Percentiles rank a stretch among this genome's conserved stretches.
Evolutionary conservation across 1,140 invertebrate genomes (phyloP).

Genomic region (Zaprionus lachaisei): DNA sequence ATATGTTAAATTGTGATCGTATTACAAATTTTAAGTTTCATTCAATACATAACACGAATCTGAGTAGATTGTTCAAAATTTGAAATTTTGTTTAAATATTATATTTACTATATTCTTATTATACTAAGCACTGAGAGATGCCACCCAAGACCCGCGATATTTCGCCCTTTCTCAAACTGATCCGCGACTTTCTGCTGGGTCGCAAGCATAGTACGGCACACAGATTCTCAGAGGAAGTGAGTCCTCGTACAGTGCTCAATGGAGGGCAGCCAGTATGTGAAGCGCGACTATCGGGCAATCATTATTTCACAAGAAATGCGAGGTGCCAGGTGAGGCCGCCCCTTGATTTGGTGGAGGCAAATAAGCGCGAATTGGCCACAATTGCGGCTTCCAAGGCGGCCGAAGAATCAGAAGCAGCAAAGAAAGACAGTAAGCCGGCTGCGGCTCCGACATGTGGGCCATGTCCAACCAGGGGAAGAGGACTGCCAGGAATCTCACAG

Average conservation of each 20-base stretch:
- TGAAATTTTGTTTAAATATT: neutral
- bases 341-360: constrained; percentile 46
- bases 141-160: constrained; percentile 59
- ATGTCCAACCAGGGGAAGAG: neutral
- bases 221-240: constrained; percentile 43
- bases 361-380: constrained; percentile 5
- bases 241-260: constrained; percentile 16
- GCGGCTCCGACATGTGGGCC: neutral
- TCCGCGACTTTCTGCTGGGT: constrained; percentile 66
- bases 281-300: constrained; percentile 18
- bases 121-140: constrained; percentile 6
- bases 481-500: neutral
- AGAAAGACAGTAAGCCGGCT: neutral
- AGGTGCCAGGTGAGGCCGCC: constrained; percentile 31
- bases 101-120: neutral
- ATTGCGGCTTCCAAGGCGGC: neutral
- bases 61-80: neutral
- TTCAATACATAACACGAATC: neutral
- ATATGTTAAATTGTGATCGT: neutral
- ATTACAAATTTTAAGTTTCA: neutral
- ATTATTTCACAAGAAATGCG: constrained; percentile 53
- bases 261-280: neutral
- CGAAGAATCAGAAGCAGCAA: neutral
- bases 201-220: constrained; percentile 43
- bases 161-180: constrained; percentile 46